phyloP scores from a whole-genome alignment of 2,113 vertebrate genomes.

The Cephalopterus ornatus region DNA sequence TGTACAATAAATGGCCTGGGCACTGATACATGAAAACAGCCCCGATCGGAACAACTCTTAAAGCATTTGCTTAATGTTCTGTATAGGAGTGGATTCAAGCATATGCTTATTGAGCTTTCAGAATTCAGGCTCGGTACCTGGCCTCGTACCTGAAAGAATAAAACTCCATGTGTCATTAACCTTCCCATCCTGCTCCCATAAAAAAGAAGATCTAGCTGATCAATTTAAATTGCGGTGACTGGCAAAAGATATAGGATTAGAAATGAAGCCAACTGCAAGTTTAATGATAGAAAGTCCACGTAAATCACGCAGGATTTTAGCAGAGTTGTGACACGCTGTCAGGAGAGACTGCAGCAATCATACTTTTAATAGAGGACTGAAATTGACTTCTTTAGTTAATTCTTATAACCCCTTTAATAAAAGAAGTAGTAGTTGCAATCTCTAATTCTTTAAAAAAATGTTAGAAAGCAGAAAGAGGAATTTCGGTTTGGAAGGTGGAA shows the following conservation, averaged over 20 bases:
- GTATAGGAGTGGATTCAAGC: neutral
- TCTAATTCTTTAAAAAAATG: neutral
- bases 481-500: neutral
- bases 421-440: neutral
- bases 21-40: neutral
- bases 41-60: neutral
- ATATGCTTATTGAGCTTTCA: neutral
- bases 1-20: neutral
- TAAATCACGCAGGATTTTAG: neutral
- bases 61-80: conserved; percentile 39
- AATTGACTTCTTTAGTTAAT: neutral
- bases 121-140: neutral
- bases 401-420: neutral
- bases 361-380: neutral
- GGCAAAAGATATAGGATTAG: neutral
- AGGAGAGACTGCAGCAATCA: neutral
- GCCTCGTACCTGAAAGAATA: neutral
- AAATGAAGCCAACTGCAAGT: neutral
- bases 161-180: conserved; percentile 32
- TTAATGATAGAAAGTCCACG: neutral
- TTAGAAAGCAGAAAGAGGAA: neutral
- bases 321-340: neutral
- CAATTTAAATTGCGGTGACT: conserved; percentile 11
- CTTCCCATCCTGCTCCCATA: neutral
- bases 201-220: neutral